Conservation (phyloP, 2,113 vertebrate genomes). For the Anolis carolinensis region DNA sequence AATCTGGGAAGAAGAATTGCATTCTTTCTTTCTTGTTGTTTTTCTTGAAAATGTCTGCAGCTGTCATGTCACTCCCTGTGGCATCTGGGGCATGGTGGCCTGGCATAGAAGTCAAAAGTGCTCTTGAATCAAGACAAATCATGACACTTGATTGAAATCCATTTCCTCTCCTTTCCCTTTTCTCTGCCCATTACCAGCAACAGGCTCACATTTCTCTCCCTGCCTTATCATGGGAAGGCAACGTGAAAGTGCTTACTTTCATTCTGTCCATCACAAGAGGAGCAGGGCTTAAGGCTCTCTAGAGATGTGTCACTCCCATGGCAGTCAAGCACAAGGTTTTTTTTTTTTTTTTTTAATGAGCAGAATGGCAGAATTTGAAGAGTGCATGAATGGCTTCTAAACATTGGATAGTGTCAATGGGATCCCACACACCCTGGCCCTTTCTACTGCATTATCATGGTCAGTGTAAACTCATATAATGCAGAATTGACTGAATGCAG, state of each 20-base stretch:
- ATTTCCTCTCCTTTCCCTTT: accelerated
- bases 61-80: background rate
- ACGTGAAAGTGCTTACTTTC: background rate
- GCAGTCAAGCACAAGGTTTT: background rate
- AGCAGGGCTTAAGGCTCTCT: background rate
- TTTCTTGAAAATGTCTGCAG: background rate
- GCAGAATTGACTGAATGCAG: too few relatives aligned
- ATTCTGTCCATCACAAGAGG: background rate
- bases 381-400: background rate
- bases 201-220: background rate
- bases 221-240: accelerated
- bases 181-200: background rate
- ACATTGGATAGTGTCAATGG: too few relatives aligned
- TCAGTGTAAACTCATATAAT: too few relatives aligned
- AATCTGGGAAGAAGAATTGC: background rate
- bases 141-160: background rate
- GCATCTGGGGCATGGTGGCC: background rate
- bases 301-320: background rate
- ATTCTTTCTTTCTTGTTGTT: background rate
- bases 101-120: background rate
- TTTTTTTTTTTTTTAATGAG: background rate
- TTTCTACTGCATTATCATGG: too few relatives aligned
- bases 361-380: background rate
- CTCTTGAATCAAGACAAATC: background rate
- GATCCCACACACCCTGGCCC: too few relatives aligned